Conservation (phyloP, 2,888 invertebrate genomes). For the Taphrorychus bicolor region DNA sequence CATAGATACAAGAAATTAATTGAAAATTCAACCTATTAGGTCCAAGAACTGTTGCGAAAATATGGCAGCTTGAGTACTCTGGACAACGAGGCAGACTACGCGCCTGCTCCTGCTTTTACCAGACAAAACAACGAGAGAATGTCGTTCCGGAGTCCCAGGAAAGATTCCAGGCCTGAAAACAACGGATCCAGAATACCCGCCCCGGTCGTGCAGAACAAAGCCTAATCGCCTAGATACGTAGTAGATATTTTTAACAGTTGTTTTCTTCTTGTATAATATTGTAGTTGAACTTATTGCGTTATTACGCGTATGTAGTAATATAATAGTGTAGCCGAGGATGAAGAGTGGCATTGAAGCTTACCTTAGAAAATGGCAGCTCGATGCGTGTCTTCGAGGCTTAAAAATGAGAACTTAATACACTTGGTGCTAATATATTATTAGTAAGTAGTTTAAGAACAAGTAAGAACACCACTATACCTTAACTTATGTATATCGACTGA, state of each 20-base stretch:
- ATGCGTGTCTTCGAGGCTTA: no score
- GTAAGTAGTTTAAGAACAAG: not conserved
- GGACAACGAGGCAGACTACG: constrained; percentile 69
- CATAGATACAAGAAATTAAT: not conserved
- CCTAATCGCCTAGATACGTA: constrained; percentile 18
- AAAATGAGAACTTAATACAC: no score
- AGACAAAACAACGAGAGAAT: constrained; percentile 45
- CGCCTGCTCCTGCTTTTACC: constrained; percentile 32
- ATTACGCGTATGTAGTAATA: not conserved
- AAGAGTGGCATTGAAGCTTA: no score
- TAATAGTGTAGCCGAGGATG: no score
- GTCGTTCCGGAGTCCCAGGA: constrained; percentile 60
- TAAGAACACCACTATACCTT: not conserved
- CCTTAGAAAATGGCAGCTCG: no score
- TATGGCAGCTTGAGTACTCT: constrained; percentile 67
- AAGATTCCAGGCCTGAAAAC: constrained; percentile 63
- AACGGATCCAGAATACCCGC: constrained; percentile 64
- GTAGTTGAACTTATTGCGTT: not conserved
- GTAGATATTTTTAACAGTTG: not conserved
- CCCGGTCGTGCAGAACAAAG: constrained; percentile 50
- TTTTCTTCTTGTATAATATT: not conserved
- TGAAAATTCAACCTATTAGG: constrained; percentile 45
- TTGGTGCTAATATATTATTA: not conserved
- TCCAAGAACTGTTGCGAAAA: constrained; percentile 73
- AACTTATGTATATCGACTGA: no score